Evolutionary conservation across 2,888 invertebrate species (phyloP).

Genomic region (Sinotaia quadrata): DNA sequence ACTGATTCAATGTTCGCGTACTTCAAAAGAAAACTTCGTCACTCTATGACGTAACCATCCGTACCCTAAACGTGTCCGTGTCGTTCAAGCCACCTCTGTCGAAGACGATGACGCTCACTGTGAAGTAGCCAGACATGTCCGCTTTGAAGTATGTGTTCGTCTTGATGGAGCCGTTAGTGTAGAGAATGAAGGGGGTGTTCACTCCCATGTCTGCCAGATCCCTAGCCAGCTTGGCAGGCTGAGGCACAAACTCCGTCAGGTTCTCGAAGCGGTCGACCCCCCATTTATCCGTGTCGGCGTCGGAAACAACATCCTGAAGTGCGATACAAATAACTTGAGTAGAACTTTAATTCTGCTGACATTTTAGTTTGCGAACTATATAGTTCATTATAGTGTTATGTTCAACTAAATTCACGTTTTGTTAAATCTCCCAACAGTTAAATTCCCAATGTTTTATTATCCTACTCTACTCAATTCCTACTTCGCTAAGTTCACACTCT

Average conservation of each 20-base stretch:
- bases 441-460: no score
- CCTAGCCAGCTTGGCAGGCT: constrained; percentile 38
- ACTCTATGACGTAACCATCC: neutral
- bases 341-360: no score
- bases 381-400: no score
- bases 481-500: no score
- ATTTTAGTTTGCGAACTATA: no score
- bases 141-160: constrained; percentile 96
- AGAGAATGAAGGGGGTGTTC: constrained; percentile 56
- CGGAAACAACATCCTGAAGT: constrained; percentile 76
- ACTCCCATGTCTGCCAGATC: constrained; percentile 36
- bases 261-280: constrained; percentile 45
- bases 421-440: no score
- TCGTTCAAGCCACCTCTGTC: constrained; percentile 45
- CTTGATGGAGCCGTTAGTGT: constrained; percentile 75
- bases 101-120: constrained; percentile 38
- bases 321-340: neutral
- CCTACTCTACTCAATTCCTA: no score
- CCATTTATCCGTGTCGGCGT: constrained; percentile 81
- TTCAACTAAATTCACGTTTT: no score
- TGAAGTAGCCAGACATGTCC: constrained; percentile 97
- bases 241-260: constrained; percentile 38
- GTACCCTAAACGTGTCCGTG: constrained; percentile 44
- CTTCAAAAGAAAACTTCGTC: neutral
- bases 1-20: neutral